These are phyloP conservation scores for Columba janthina DNA, from an alignment of 2,113 vertebrate species.

Conservation along the genomic window DNA sequence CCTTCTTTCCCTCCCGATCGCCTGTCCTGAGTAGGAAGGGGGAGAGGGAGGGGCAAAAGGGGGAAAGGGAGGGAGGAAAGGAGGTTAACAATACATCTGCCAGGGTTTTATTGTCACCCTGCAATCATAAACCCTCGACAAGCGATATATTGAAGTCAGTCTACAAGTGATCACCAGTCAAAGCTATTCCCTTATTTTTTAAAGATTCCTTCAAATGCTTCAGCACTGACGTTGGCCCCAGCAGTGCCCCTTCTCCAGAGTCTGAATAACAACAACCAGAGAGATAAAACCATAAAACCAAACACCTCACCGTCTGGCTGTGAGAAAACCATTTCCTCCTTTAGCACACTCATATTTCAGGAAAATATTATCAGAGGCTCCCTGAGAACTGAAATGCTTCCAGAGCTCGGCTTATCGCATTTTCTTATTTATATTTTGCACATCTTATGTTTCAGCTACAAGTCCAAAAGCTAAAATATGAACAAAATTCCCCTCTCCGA, in stretches of 20 bases:
- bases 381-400: not conserved
- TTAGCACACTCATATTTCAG: not conserved
- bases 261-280: not conserved
- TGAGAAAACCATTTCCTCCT: not conserved
- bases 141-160: not conserved
- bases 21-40: too few relatives aligned
- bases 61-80: too few relatives aligned
- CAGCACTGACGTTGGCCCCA: too few relatives aligned
- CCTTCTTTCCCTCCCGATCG: too few relatives aligned
- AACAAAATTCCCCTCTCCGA: not conserved
- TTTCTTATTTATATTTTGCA: not conserved
- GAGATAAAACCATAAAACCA: not conserved
- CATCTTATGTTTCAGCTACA: accelerated
- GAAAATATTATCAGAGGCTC: not conserved
- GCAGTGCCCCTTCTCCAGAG: accelerated
- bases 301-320: not conserved
- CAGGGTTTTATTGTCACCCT: too few relatives aligned
- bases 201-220: not conserved
- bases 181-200: accelerated
- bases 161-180: not conserved
- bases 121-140: not conserved
- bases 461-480: not conserved
- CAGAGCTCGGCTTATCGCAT: not conserved
- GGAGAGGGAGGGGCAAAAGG: too few relatives aligned
- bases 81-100: too few relatives aligned